Evolutionary conservation across 2,888 invertebrate genomes (phyloP).

Genomic region (Cacoxenus indagator): DNA sequence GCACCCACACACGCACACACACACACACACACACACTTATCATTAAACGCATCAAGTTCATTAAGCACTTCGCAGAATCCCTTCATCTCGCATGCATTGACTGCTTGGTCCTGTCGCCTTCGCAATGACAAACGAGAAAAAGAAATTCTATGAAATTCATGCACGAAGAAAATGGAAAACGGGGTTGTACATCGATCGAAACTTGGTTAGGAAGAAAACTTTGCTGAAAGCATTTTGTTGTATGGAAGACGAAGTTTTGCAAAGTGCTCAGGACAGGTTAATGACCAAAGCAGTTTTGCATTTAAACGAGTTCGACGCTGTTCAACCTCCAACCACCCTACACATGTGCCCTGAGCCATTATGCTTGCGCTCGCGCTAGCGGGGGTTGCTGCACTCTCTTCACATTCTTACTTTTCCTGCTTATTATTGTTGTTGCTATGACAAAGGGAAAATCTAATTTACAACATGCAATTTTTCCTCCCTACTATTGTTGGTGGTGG

Average conservation of each 20-base stretch:
- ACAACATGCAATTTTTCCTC: slow-evolving; percentile 54
- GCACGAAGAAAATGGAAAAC: slow-evolving; percentile 5
- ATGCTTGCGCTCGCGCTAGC: neutral
- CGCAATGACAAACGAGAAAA: neutral
- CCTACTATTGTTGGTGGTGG: neutral
- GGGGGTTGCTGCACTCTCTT: neutral
- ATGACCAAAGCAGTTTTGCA: slow-evolving; percentile 62
- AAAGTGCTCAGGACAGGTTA: slow-evolving; percentile 23
- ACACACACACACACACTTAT: neutral
- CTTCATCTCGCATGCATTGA: slow-evolving; percentile 44
- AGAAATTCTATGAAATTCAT: neutral
- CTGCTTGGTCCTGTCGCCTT: slow-evolving; percentile 14
- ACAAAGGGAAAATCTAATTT: slow-evolving; percentile 60
- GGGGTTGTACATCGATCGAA: slow-evolving; percentile 41
- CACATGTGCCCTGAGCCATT: neutral
- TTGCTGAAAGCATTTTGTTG: slow-evolving; percentile 55
- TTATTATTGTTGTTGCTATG: slow-evolving; percentile 46
- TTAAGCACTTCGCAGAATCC: slow-evolving; percentile 49
- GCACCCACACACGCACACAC: too few relatives aligned
- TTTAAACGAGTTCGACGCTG: slow-evolving; percentile 47
- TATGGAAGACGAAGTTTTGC: slow-evolving; percentile 16
- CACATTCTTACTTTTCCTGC: neutral
- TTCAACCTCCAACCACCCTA: neutral
- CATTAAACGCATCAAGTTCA: slow-evolving; percentile 46
- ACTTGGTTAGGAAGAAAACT: slow-evolving; percentile 17